Evolutionary conservation across 2,797 vertebrate genomes (phyloP).

Genomic region (Hypotaenidia okinawae): DNA sequence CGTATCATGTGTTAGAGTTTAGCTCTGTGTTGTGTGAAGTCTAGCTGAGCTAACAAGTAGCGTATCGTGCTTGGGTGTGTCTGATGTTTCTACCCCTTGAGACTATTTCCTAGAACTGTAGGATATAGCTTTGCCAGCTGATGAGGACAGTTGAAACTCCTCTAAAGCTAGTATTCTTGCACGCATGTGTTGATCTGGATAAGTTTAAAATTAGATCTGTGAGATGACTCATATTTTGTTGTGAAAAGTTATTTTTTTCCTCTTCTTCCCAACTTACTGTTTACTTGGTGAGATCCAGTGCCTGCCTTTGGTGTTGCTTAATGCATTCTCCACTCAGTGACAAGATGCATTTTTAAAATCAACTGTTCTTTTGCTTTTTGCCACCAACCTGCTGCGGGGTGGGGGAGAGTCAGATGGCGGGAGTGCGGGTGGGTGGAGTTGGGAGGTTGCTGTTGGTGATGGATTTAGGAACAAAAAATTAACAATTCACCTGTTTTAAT

Average conservation of each 20-base stretch:
- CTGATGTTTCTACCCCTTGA: neutral
- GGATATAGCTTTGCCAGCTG: neutral
- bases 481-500: neutral
- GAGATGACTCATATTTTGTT: neutral
- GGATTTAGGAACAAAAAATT: neutral
- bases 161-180: neutral
- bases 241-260: neutral
- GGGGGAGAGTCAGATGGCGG: fast-evolving
- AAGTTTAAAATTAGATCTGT: neutral
- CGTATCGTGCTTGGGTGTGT: neutral
- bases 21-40: neutral
- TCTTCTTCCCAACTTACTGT: neutral
- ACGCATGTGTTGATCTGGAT: neutral
- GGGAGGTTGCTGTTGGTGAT: neutral
- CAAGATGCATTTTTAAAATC: neutral
- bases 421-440: too few relatives aligned
- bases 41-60: neutral
- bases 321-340: neutral
- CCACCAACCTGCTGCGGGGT: neutral
- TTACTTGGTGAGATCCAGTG: neutral
- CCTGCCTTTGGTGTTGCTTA: neutral
- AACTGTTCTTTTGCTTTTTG: neutral
- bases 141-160: neutral
- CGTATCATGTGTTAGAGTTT: neutral
- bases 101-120: neutral